A percentile compares a stretch with the other conserved stretches of the same genome.
These are phyloP conservation scores for Medauroidea extradentata DNA, from an alignment of 1,140 invertebrate species.

Conservation along the genomic window DNA sequence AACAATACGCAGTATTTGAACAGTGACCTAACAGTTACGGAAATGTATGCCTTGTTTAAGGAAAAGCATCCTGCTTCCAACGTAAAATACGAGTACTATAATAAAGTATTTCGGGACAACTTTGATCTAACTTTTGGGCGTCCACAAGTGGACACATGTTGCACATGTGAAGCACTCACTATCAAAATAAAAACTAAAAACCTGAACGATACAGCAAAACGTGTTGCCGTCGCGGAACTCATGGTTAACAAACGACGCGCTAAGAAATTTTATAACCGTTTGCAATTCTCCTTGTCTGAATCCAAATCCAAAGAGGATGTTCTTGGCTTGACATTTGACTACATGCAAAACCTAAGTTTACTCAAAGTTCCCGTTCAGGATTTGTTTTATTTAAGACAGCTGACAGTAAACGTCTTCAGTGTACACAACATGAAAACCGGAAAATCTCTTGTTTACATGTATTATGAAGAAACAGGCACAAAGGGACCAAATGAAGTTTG, in stretches of 20 bases:
- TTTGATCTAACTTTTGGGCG: background rate
- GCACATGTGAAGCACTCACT: background rate
- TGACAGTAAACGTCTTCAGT: constrained; percentile 17
- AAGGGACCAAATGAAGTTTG: constrained; percentile 17
- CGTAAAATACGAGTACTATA: background rate
- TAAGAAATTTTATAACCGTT: constrained; percentile 2
- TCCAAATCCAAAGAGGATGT: background rate
- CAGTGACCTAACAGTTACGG: background rate
- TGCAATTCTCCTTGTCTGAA: background rate
- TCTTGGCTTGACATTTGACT: constrained; percentile 7
- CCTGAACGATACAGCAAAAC: constrained; percentile 3
- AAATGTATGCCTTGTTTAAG: background rate
- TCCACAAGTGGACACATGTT: constrained; percentile 4
- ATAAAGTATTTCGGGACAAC: background rate
- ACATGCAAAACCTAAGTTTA: constrained; percentile 15
- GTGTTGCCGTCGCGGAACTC: background rate
- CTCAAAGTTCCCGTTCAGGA: constrained; percentile 12
- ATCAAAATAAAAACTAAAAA: background rate
- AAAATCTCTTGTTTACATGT: constrained; percentile 6
- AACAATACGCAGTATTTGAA: background rate
- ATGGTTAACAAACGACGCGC: background rate
- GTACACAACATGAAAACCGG: constrained; percentile 6
- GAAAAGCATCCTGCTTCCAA: background rate
- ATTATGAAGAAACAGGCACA: constrained; percentile 9
- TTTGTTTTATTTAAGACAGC: constrained; percentile 15